Evolutionary conservation across 2,888 invertebrate genomes (phyloP), one percentile per base, ranked within the genome.

Genomic region (Pammene fasciana): DNA sequence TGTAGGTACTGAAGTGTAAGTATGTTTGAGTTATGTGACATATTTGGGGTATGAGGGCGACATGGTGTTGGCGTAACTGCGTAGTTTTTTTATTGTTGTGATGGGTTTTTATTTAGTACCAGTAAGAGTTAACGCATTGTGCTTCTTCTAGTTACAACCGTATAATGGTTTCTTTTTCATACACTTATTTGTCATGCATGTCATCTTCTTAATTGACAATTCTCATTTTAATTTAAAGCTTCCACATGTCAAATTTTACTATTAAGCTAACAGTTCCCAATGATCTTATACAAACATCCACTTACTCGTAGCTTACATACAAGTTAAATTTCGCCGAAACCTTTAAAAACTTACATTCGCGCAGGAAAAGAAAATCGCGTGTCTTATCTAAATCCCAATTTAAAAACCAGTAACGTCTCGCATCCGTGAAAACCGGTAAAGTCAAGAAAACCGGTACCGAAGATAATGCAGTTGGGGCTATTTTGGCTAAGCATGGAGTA

Each of bases 401-500:
- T 46, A 48, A 14, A 68, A 68, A 56, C 68, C 68, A 43, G 62
- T 62, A 62, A 62, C n/a, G 62, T 62, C 61, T 50, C 54, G 14
- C 55, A 65, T 55, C 45, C 55, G 55, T 18, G 45, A 56, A 65
- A 55, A 50, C 50, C 50, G 50, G 50, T 50, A 50, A 18, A 11
- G 6, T 7, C 16, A 18, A 50, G 50, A 52, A 52, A 52, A 52
- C 52, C 52, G 52, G 52, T 52, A 50, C 18, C 11, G 18, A 43
- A 61, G 61, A 62, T 55, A 57, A 62, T 68, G 55, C 52, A 34
- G 62, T 52, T 43, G 36, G 64, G 68, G 41, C 48, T 56, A 34
- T 54, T 70, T 65, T 76, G 74, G 75, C 75, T 81, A 80, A 83
- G 79, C 80, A 78, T 73, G 73, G 45, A 77, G 84, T 87, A 89